Evolutionary conservation across 2,888 invertebrate genomes (phyloP).

Genomic region (Caenorhabditis macrosperma): DNA sequence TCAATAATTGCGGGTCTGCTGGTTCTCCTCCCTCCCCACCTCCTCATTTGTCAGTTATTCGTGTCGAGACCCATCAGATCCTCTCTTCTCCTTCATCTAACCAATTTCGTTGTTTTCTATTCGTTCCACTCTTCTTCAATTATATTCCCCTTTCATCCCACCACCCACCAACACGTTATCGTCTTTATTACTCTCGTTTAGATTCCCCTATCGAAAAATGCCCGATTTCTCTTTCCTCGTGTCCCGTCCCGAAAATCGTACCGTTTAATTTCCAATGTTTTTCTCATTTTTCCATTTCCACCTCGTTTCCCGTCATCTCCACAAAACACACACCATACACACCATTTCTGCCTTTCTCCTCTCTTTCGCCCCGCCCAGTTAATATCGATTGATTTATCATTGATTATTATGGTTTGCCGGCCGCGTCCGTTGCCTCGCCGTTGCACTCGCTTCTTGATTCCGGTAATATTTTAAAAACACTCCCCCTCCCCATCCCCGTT

Average conservation of each 20-base stretch:
- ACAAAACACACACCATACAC: no score
- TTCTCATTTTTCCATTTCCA: conserved; percentile 13
- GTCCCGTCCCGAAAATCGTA: no score
- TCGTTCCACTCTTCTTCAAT: neutral
- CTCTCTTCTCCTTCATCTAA: conserved; percentile 8
- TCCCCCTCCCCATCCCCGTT: no score
- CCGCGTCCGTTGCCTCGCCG: conserved; percentile 7
- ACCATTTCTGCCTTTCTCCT: no score
- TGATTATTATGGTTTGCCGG: conserved; percentile 27
- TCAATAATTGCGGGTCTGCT: no score
- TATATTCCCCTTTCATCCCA: neutral
- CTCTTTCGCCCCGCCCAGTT: conserved; percentile 16
- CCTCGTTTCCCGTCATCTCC: conserved; percentile 24
- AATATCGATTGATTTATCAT: conserved; percentile 36
- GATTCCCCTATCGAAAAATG: neutral
- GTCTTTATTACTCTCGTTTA: conserved; percentile 31
- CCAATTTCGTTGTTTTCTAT: conserved; percentile 42
- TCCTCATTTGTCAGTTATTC: neutral
- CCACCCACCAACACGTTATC: conserved; percentile 2
- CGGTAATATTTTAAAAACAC: conserved; percentile 30
- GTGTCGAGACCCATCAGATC: no score
- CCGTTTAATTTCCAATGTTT: neutral
- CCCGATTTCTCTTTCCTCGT: neutral
- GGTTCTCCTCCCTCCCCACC: no score
- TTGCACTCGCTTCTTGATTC: conserved; percentile 11